Percentiles rank a stretch among this genome's conserved stretches.
Evolutionary conservation across 53 echinoderm and acorn worm species (phyloP).

Genomic region (Glandiceps talaboti): DNA sequence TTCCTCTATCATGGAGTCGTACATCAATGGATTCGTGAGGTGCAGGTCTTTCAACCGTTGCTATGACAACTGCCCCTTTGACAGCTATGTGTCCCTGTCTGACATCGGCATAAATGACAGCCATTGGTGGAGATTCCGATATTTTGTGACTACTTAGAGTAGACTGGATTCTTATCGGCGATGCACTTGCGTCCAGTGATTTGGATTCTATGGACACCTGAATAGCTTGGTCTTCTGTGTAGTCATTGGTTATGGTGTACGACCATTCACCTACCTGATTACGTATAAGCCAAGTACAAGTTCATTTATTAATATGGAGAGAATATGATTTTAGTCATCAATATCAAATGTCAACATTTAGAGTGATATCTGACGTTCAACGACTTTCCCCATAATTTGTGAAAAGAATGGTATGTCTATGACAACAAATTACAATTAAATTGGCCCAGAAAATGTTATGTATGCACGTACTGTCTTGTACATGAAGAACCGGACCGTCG

Average conservation of each 20-base stretch:
- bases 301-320: too few relatives aligned
- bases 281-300: too few relatives aligned
- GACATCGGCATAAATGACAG: constrained; percentile 15
- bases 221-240: not conserved
- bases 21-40: constrained; percentile 10
- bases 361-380: too few relatives aligned
- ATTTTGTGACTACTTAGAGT: constrained; percentile 11
- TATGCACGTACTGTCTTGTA: too few relatives aligned
- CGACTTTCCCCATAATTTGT: too few relatives aligned
- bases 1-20: constrained; percentile 28
- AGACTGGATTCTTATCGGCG: constrained; percentile 20
- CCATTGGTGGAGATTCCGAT: not conserved
- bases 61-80: constrained; percentile 13
- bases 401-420: too few relatives aligned
- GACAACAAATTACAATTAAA: too few relatives aligned
- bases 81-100: constrained; percentile 30
- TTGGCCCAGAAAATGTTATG: too few relatives aligned
- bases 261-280: constrained; percentile 27
- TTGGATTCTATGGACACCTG: constrained; percentile 26
- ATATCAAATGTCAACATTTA: too few relatives aligned
- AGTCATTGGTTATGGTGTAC: constrained; percentile 11
- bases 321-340: too few relatives aligned
- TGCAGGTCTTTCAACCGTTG: constrained; percentile 24
- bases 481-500: too few relatives aligned
- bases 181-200: constrained; percentile 2